Percentiles rank a stretch among this genome's conserved stretches.
Conservation (phyloP, 2,113 vertebrate genomes). For the Henicopernis longicauda region DNA sequence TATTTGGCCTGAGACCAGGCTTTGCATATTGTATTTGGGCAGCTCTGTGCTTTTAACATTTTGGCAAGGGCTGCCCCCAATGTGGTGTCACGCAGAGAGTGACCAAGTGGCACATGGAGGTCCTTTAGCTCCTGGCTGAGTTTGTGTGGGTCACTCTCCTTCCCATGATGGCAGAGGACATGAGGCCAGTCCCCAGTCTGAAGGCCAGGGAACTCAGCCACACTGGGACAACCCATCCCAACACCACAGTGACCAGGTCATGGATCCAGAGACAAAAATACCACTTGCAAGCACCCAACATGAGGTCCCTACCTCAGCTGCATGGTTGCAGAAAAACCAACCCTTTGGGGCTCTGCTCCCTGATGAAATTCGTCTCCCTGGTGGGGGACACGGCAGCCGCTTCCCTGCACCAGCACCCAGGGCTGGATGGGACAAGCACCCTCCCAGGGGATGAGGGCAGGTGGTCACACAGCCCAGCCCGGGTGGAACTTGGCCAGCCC, state of each 20-base stretch:
- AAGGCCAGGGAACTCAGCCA: not conserved
- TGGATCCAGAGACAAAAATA: not conserved
- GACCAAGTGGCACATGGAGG: not conserved
- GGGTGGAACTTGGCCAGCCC: not conserved
- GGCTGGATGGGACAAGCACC: not conserved
- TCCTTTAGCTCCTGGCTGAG: not conserved
- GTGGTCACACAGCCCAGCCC: not conserved
- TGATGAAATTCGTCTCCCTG: not conserved
- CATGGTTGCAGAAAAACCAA: not conserved
- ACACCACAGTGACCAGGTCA: not conserved
- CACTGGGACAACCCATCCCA: not conserved
- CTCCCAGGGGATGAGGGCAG: not conserved
- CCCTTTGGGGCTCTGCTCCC: not conserved
- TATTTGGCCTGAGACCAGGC: not conserved
- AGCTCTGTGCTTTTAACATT: not conserved
- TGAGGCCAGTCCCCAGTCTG: fast-evolving
- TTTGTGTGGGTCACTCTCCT: not conserved
- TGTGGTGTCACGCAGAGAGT: not conserved
- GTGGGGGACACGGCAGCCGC: not conserved
- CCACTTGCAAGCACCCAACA: not conserved
- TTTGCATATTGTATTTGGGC: not conserved
- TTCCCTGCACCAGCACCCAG: not conserved
- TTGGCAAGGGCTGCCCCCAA: not conserved
- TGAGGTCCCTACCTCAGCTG: not conserved
- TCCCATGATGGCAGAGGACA: not conserved